These are phyloP conservation scores for Aphelocoma coerulescens DNA, from an alignment of 2,113 vertebrate genomes.

Conservation along the genomic window DNA sequence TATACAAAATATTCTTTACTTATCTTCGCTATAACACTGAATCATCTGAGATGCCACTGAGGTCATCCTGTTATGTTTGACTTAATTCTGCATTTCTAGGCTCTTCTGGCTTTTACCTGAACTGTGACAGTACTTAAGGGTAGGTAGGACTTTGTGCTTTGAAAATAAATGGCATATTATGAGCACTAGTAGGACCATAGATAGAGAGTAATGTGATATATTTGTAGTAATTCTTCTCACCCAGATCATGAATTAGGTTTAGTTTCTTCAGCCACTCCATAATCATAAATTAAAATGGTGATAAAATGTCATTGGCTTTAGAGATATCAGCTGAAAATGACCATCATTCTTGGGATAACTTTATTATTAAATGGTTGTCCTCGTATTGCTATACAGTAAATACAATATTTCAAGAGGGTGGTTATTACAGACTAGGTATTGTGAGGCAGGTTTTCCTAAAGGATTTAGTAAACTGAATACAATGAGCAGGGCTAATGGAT, in stretches of 20 bases:
- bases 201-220: neutral
- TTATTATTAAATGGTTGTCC: neutral
- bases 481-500: neutral
- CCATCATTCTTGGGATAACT: neutral
- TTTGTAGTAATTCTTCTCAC: constrained; percentile 4
- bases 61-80: neutral
- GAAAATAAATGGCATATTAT: neutral
- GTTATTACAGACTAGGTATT: neutral
- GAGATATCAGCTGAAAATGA: neutral
- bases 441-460: neutral
- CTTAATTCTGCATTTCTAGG: neutral
- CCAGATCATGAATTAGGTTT: neutral
- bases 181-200: neutral
- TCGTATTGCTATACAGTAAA: neutral
- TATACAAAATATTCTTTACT: neutral
- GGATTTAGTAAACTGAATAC: neutral
- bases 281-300: constrained; percentile 39
- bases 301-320: constrained; percentile 10
- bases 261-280: constrained; percentile 1
- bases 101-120: neutral
- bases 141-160: neutral
- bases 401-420: neutral
- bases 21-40: neutral
- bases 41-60: neutral
- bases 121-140: neutral